A percentile compares a stretch with the other conserved stretches of the same genome.
phyloP scores from a whole-genome alignment of 1,140 invertebrate genomes.

The Nasonia vitripennis region DNA sequence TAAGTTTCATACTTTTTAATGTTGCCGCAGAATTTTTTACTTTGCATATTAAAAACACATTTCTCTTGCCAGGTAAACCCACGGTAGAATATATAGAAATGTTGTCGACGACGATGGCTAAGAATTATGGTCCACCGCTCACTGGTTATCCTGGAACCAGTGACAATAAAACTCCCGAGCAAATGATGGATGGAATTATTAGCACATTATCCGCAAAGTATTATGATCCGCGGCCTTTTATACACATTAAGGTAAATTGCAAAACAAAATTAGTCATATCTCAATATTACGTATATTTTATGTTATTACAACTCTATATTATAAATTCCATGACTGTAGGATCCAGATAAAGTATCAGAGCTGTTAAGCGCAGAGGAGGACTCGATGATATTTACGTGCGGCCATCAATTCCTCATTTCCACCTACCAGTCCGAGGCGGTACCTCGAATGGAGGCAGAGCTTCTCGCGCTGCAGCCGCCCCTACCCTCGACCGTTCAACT shows the following conservation, averaged over 20 bases:
- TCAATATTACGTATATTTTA: not conserved
- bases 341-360: slow-evolving; percentile 65
- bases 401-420: slow-evolving; percentile 70
- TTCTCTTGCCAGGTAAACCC: slow-evolving; percentile 63
- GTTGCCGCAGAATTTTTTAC: not conserved
- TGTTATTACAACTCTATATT: not conserved
- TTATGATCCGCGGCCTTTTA: slow-evolving; percentile 68
- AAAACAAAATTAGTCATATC: not conserved
- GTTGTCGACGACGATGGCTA: slow-evolving; percentile 68
- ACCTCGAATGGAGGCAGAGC: slow-evolving; percentile 70
- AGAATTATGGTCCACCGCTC: slow-evolving; percentile 68
- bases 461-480: slow-evolving; percentile 65
- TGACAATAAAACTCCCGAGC: slow-evolving; percentile 67
- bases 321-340: slow-evolving; percentile 55
- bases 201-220: slow-evolving; percentile 67
- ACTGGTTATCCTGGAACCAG: slow-evolving; percentile 68
- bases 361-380: slow-evolving; percentile 68
- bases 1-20: slow-evolving; percentile 50
- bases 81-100: slow-evolving; percentile 72
- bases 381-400: slow-evolving; percentile 72
- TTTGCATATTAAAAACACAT: not conserved
- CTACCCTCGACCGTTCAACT: slow-evolving; percentile 69
- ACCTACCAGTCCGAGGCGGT: slow-evolving; percentile 68
- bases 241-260: slow-evolving; percentile 69
- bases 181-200: slow-evolving; percentile 72